phyloP scores from a whole-genome alignment of 1,140 invertebrate genomes.

The Drosophila oshimai region DNA sequence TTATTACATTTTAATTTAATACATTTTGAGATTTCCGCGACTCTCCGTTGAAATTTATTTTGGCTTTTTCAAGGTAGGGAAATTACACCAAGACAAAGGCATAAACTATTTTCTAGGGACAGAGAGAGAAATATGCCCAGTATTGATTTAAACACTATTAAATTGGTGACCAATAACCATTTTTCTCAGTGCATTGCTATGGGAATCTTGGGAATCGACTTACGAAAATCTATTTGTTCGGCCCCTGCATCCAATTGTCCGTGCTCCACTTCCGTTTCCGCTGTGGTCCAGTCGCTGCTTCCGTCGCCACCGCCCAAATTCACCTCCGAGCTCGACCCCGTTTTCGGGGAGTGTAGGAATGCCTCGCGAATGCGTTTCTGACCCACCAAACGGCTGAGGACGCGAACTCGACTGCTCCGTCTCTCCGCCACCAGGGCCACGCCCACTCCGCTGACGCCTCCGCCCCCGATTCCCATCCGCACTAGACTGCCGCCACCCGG shows the following conservation, averaged over 20 bases:
- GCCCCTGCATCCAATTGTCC: slow-evolving; percentile 69
- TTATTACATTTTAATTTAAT: too few relatives aligned
- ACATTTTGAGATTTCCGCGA: too few relatives aligned
- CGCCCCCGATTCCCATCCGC: slow-evolving; percentile 18
- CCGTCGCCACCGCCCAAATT: slow-evolving; percentile 6
- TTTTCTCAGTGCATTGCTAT: neutral
- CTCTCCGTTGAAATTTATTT: too few relatives aligned
- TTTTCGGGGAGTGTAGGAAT: slow-evolving; percentile 45
- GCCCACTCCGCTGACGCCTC: neutral
- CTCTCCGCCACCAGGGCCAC: slow-evolving; percentile 27
- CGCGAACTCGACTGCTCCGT: slow-evolving; percentile 47
- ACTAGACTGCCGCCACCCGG: slow-evolving; percentile 46
- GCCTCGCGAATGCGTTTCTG: slow-evolving; percentile 63
- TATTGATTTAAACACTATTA: neutral
- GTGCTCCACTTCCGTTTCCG: slow-evolving; percentile 43
- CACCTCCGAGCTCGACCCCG: neutral
- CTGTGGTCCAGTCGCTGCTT: slow-evolving; percentile 30
- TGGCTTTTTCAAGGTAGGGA: too few relatives aligned
- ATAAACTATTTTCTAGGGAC: too few relatives aligned
- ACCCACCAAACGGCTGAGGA: slow-evolving; percentile 61
- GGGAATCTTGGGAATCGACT: slow-evolving; percentile 60
- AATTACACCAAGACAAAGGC: too few relatives aligned
- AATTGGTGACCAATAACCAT: neutral
- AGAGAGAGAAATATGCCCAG: too few relatives aligned
- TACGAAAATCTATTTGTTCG: slow-evolving; percentile 82